phyloP scores from a whole-genome alignment of 2,797 vertebrate species.

The Uromys caudimaculatus region DNA sequence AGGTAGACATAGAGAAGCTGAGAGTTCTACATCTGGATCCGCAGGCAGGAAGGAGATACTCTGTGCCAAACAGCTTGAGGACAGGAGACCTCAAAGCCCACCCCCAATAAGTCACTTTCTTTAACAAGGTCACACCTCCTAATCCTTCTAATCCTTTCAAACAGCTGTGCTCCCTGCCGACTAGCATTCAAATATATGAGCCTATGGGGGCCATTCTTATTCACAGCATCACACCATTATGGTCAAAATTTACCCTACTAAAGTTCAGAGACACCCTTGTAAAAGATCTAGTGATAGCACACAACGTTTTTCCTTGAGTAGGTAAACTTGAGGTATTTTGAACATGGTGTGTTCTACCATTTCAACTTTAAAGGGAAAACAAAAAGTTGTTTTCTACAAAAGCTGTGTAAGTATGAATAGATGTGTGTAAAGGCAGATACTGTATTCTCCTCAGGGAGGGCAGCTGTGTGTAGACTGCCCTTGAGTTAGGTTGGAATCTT shows the following conservation, averaged over 20 bases:
- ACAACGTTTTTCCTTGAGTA: not conserved
- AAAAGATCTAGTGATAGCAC: not conserved
- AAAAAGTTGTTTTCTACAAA: not conserved
- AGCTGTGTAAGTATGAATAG: not conserved
- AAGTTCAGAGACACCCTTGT: not conserved
- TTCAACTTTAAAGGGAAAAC: not conserved
- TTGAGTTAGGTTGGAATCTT: not conserved
- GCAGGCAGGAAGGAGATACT: too few relatives aligned
- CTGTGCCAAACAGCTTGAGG: not conserved
- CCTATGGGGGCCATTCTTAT: not conserved
- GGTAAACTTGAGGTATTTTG: not conserved
- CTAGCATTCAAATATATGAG: not conserved
- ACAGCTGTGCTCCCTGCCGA: not conserved
- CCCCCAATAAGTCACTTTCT: not conserved
- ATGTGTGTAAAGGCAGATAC: not conserved
- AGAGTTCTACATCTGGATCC: not conserved
- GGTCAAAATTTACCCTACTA: not conserved
- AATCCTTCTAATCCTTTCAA: not conserved
- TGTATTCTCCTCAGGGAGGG: too few relatives aligned
- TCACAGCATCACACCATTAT: not conserved
- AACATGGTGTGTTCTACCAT: not conserved
- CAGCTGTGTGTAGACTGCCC: too few relatives aligned
- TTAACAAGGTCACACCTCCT: not conserved
- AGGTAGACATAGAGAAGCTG: not conserved
- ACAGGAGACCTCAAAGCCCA: not conserved